These are phyloP conservation scores for Cyanoderma ruficeps DNA, from an alignment of 2,113 vertebrate genomes.

Conservation along the genomic window DNA sequence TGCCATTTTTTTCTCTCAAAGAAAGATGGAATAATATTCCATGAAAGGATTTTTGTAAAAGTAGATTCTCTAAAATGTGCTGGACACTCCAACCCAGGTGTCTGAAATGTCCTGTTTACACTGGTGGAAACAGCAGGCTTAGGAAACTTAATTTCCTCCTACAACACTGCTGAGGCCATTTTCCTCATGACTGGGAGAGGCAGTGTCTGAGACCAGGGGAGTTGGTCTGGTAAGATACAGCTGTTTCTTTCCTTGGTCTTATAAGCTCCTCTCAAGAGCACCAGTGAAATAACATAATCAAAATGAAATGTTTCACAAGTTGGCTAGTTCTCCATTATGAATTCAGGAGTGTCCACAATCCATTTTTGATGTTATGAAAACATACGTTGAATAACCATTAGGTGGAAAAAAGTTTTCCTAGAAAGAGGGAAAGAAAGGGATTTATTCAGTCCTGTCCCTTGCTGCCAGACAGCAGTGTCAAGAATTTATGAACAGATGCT, in stretches of 20 bases:
- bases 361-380: conserved; percentile 8
- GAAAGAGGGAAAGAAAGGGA: conserved; percentile 41
- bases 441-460: conserved; percentile 18
- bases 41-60: neutral
- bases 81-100: neutral
- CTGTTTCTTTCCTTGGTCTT: neutral
- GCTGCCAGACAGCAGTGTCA: conserved; percentile 10
- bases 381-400: neutral
- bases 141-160: neutral
- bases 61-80: neutral
- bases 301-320: neutral
- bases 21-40: neutral
- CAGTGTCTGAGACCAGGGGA: neutral
- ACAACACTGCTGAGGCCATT: rapidly evolving
- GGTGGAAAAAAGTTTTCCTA: conserved; percentile 17
- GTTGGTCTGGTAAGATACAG: neutral
- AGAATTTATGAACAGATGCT: conserved; percentile 34
- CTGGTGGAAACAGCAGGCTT: neutral
- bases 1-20: neutral
- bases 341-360: neutral
- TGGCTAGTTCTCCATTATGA: neutral
- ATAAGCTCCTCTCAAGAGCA: neutral
- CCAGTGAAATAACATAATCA: neutral
- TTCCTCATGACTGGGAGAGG: neutral
- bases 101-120: neutral